Evolutionary conservation across 2,797 vertebrate genomes (phyloP).

Genomic region (Setipinna tenuifilis): DNA sequence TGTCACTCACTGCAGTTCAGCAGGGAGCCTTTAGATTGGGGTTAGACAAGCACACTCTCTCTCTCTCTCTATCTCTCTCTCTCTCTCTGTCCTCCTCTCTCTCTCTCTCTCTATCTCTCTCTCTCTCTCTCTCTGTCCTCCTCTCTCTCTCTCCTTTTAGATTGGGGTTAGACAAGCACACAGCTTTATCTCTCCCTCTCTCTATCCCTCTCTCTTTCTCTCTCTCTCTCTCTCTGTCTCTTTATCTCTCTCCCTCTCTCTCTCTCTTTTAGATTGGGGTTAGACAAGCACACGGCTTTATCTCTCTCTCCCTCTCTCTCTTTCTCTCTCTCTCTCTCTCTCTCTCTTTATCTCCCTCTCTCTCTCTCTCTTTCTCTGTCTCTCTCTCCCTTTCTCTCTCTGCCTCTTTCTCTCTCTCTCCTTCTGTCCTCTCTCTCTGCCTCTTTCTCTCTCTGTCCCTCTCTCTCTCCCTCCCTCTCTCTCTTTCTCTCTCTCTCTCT

Average conservation of each 20-base stretch:
- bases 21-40: background rate
- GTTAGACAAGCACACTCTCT: background rate
- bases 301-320: too few species aligned
- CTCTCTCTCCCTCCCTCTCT: background rate
- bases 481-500: background rate
- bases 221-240: background rate
- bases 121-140: background rate
- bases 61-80: background rate
- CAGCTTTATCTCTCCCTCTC: too few species aligned
- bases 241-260: background rate
- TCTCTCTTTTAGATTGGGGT: too few species aligned
- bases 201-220: too few species aligned
- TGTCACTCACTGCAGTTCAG: slow-evolving; percentile 1
- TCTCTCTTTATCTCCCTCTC: too few species aligned
- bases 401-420: background rate
- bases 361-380: background rate
- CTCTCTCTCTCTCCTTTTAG: too few species aligned
- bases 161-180: too few species aligned
- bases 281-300: too few species aligned
- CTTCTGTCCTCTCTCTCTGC: background rate
- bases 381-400: background rate
- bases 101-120: background rate
- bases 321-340: too few species aligned
- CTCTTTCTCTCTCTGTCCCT: background rate
- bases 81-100: too few species aligned